Evolutionary conservation across 2,797 vertebrate genomes (phyloP).

Genomic region (Manis pentadactyla): DNA sequence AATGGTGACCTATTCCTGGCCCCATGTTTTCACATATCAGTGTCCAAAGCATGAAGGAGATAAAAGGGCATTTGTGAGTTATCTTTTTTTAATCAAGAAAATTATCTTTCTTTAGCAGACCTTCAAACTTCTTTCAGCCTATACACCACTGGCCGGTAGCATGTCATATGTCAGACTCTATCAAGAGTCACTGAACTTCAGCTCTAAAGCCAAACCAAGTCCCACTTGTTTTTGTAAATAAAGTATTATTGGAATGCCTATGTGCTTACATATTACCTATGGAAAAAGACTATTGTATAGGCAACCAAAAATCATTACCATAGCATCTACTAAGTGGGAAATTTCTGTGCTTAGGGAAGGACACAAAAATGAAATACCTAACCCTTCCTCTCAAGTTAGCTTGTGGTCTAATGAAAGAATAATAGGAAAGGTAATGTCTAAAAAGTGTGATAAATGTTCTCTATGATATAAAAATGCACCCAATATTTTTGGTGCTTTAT

Average conservation of each 20-base stretch:
- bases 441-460: not conserved
- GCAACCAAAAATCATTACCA: not conserved
- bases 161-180: not conserved
- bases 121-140: not conserved
- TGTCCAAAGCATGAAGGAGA: not conserved
- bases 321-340: not conserved
- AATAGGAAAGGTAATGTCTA: not conserved
- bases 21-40: not conserved
- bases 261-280: not conserved
- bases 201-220: not conserved
- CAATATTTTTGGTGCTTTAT: not conserved
- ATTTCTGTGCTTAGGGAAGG: not conserved
- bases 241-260: not conserved
- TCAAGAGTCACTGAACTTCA: not conserved
- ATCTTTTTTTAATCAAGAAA: not conserved
- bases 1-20: not conserved
- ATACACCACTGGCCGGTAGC: not conserved
- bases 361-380: not conserved
- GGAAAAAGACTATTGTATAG: not conserved
- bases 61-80: not conserved
- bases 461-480: not conserved
- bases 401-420: not conserved
- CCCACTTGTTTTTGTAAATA: not conserved
- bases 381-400: not conserved
- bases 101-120: not conserved